A percentile compares a stretch with the other conserved stretches of the same genome.
phyloP scores from a whole-genome alignment of 2,797 vertebrate genomes.

The Scyliorhinus canicula region DNA sequence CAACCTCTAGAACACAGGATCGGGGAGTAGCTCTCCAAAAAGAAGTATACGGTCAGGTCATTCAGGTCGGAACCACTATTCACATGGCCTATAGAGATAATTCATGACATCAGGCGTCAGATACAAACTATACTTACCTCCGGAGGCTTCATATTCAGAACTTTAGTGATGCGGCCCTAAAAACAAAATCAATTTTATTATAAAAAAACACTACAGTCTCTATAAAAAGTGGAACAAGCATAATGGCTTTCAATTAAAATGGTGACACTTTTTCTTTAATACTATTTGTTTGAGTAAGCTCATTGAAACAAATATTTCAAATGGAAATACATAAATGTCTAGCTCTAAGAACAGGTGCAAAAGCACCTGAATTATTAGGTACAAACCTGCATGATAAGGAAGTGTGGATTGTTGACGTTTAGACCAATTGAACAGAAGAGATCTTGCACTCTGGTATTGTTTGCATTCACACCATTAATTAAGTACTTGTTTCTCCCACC shows the following conservation, averaged over 20 bases:
- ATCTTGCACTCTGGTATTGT: slow-evolving; percentile 81
- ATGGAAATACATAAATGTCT: not conserved
- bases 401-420: slow-evolving; percentile 96
- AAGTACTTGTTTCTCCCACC: slow-evolving; percentile 91
- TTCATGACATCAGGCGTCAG: not conserved
- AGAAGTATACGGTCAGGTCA: too few species aligned
- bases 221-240: not conserved
- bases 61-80: not conserved
- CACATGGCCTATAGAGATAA: not conserved
- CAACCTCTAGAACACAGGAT: not conserved
- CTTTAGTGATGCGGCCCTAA: slow-evolving; percentile 92
- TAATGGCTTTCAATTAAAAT: not conserved
- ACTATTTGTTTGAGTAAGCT: not conserved
- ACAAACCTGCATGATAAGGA: slow-evolving; percentile 96
- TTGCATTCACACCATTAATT: slow-evolving; percentile 85
- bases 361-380: not conserved
- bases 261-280: not conserved
- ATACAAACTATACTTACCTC: slow-evolving; percentile 66
- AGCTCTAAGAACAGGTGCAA: not conserved
- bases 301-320: not conserved
- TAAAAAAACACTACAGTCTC: not conserved
- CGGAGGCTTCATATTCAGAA: slow-evolving; percentile 93
- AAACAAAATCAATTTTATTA: slow-evolving; percentile 42
- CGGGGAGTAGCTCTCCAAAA: not conserved
- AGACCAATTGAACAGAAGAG: slow-evolving; percentile 90